These are phyloP conservation scores for Platygyra sinensis DNA, from an alignment of 64 coral and sea anemone species.

Conservation along the genomic window DNA sequence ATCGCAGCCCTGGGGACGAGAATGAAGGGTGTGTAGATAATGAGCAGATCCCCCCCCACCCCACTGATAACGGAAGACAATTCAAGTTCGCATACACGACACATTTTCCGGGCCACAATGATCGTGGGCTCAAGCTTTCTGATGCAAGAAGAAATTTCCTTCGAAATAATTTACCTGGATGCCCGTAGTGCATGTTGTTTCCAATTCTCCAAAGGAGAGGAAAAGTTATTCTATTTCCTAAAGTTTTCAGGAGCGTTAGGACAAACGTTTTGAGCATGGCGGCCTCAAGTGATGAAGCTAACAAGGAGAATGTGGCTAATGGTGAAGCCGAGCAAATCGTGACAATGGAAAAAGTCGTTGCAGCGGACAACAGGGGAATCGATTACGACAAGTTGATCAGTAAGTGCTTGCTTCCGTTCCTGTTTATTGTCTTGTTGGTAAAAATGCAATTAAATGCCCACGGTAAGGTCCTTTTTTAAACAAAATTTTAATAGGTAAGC, in stretches of 20 bases:
- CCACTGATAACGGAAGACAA: too few species aligned
- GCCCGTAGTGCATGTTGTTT: slow-evolving; percentile 20
- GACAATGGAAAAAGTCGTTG: slow-evolving; percentile 95
- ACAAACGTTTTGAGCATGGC: slow-evolving; percentile 20
- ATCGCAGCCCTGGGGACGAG: too few species aligned
- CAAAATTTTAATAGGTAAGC: too few species aligned
- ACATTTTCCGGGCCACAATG: not conserved
- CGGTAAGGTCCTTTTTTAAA: too few species aligned
- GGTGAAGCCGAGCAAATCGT: slow-evolving; percentile 85
- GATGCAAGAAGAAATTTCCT: not conserved
- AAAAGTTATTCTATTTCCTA: not conserved
- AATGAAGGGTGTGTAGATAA: too few species aligned
- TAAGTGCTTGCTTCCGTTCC: slow-evolving; percentile 29
- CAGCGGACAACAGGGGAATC: slow-evolving; percentile 96
- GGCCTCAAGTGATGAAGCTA: slow-evolving; percentile 29
- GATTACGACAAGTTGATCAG: slow-evolving; percentile 96
- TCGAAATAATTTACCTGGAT: not conserved
- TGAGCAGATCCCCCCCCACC: too few species aligned
- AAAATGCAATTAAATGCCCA: too few species aligned
- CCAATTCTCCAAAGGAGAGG: not conserved
- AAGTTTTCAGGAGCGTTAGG: not conserved
- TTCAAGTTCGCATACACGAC: not conserved
- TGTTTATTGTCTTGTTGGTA: not conserved
- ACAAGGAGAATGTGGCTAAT: slow-evolving; percentile 59
- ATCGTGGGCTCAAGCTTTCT: slow-evolving; percentile 3